Conservation (phyloP, 2,113 vertebrate species). For the Rostratula benghalensis region DNA sequence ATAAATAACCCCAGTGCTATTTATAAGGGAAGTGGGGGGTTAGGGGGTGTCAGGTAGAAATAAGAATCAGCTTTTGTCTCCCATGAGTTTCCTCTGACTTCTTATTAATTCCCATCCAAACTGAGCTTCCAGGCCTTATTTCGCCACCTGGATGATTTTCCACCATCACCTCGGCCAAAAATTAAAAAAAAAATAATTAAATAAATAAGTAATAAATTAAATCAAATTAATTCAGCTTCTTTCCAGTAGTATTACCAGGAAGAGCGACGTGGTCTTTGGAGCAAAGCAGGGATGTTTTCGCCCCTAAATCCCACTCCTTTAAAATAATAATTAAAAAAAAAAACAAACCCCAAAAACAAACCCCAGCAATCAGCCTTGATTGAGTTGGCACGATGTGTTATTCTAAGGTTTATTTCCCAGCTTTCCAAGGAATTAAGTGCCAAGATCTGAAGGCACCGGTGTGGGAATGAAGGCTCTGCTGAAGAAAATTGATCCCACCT, state of each 20-base stretch:
- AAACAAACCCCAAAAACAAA: too few relatives aligned
- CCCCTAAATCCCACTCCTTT: neutral
- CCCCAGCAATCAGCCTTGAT: too few relatives aligned
- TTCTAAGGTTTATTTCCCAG: neutral
- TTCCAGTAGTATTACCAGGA: neutral
- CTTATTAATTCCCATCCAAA: neutral
- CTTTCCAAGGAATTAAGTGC: neutral
- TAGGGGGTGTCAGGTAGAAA: neutral
- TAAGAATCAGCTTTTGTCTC: neutral
- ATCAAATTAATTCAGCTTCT: neutral
- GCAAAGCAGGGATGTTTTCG: neutral
- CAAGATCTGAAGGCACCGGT: rapidly evolving
- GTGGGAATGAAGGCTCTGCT: rapidly evolving
- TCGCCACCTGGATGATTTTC: neutral
- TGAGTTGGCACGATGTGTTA: rapidly evolving
- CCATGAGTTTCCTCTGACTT: neutral
- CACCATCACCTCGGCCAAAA: neutral
- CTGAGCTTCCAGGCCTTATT: neutral
- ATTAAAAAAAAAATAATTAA: neutral
- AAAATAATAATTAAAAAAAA: neutral
- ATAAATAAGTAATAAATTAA: too few relatives aligned
- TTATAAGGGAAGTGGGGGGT: neutral
- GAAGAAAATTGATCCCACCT: neutral
- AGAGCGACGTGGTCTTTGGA: rapidly evolving
- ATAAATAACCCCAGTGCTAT: neutral